phyloP scores from a whole-genome alignment of 2,888 invertebrate species.

The Epicampocera succincta region DNA sequence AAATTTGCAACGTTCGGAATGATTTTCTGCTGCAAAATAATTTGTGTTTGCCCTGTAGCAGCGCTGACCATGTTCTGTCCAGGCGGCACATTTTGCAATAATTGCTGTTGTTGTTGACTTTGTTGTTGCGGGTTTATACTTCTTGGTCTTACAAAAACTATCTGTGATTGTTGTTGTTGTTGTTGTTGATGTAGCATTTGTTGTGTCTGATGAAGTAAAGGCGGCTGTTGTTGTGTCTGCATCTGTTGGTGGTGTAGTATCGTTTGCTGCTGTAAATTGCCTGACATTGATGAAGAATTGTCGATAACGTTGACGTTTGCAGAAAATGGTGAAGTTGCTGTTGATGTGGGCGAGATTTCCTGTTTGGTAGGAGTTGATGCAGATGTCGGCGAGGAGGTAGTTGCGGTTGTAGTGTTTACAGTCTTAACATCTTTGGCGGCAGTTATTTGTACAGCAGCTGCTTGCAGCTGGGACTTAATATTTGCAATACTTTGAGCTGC shows the following conservation, averaged over 20 bases:
- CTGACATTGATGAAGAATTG: slow-evolving; percentile 60
- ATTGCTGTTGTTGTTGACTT: slow-evolving; percentile 70
- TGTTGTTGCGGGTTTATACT: slow-evolving; percentile 71
- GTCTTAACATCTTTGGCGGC: slow-evolving; percentile 67
- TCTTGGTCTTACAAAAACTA: slow-evolving; percentile 77
- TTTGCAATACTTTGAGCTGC: slow-evolving; percentile 77
- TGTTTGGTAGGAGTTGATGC: slow-evolving; percentile 51
- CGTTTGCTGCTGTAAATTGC: slow-evolving; percentile 71
- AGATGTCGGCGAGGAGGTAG: slow-evolving; percentile 74
- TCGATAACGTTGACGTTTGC: slow-evolving; percentile 47
- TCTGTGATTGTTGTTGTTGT: slow-evolving; percentile 74
- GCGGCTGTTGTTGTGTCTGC: slow-evolving; percentile 67
- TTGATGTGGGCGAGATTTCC: slow-evolving; percentile 29
- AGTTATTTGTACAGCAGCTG: slow-evolving; percentile 71
- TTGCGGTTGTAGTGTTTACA: slow-evolving; percentile 50
- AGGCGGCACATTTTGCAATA: slow-evolving; percentile 53
- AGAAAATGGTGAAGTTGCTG: slow-evolving; percentile 45
- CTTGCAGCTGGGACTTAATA: slow-evolving; percentile 78
- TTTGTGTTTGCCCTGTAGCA: slow-evolving; percentile 72
- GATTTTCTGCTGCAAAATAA: slow-evolving; percentile 78
- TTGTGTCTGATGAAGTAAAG: slow-evolving; percentile 62
- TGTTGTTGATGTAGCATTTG: slow-evolving; percentile 54
- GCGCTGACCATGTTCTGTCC: slow-evolving; percentile 42
- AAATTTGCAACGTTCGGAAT: slow-evolving; percentile 75
- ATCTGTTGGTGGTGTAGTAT: slow-evolving; percentile 51